Percentiles rank a stretch among this genome's conserved stretches.
Conservation (phyloP, 2,888 invertebrate species). For the Poecilus cupreus region DNA sequence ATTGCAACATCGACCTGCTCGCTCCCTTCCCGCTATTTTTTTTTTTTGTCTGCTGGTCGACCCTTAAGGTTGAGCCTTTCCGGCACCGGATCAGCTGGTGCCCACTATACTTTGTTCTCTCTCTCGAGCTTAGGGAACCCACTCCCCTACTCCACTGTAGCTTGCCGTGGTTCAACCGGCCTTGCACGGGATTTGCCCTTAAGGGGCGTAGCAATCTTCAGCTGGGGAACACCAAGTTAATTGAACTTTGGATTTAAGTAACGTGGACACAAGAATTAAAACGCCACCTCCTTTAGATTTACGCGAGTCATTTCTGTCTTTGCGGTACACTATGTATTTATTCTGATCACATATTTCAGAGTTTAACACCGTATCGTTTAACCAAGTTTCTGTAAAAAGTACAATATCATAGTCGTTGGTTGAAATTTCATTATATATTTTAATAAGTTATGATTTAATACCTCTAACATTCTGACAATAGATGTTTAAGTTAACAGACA, state of each 20-base stretch:
- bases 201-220: too few species aligned
- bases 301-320: background rate
- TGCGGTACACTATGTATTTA: background rate
- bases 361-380: too few species aligned
- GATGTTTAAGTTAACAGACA: background rate
- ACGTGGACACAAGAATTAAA: background rate
- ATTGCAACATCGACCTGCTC: too few species aligned
- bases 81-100: too few species aligned
- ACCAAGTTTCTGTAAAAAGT: background rate
- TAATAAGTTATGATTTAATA: background rate
- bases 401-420: background rate
- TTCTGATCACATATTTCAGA: slow-evolving; percentile 15
- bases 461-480: background rate
- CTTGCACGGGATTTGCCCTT: too few species aligned
- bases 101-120: too few species aligned
- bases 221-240: background rate
- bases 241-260: background rate
- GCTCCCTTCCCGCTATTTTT: too few species aligned
- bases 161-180: too few species aligned
- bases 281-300: background rate
- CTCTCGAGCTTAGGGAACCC: too few species aligned
- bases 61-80: too few species aligned
- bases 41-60: too few species aligned
- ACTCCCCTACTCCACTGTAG: too few species aligned
- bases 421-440: slow-evolving; percentile 2